Base-by-base conservation (phyloP, 2,797 vertebrate species). In the Tiaroga cobitis region DNA sequence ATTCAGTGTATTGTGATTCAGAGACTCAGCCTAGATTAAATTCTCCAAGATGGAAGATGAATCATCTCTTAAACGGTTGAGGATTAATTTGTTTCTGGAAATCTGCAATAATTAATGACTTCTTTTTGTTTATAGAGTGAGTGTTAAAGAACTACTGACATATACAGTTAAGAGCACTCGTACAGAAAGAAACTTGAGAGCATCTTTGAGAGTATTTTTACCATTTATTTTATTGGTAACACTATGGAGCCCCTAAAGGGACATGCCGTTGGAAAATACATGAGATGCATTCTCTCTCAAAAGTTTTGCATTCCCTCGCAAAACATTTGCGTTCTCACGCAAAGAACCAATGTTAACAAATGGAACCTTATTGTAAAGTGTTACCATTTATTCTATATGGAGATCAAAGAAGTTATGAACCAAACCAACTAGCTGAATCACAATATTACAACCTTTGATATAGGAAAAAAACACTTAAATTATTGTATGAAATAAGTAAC, bases 31-130 rank as follows among this genome's bases (percentile, higher is more conserved):
- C 87, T 86, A 87, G 88, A 89, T 92, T 92, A 90, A 92, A 93
- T 93, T 93, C 87, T 92, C 92, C 89, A 91, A 92, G 92, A 92
- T 92, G 75, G 87, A 90, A 89, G 90, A 92, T 90, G 89, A 92
- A 92, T 87, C 87, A 92, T 93, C 92, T 89, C 74, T 81, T 86
- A 92, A 89, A 81, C 81, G 82, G 77, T 89, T 72, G 90, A 92
- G 79, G 93, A 94, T 95, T 91, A 93, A 93, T 93, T 65, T 78
- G 77, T 65, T 81, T 77, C 26, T 70, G 56, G 75, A 68, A 68
- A 67, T 70, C 34, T 73, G 73, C 41, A 34, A 78, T 61, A 32
- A 65, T 18, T 56, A 51, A 63, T 8, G 16, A 24, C 51, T 54
- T 73, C 16, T 80, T 49, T 56, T 34, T 15, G 18, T 46, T 84